Percentiles rank a stretch among this genome's conserved stretches.
Evolutionary conservation across 1,140 invertebrate species (phyloP).

Genomic region (Drosophila aff.): DNA sequence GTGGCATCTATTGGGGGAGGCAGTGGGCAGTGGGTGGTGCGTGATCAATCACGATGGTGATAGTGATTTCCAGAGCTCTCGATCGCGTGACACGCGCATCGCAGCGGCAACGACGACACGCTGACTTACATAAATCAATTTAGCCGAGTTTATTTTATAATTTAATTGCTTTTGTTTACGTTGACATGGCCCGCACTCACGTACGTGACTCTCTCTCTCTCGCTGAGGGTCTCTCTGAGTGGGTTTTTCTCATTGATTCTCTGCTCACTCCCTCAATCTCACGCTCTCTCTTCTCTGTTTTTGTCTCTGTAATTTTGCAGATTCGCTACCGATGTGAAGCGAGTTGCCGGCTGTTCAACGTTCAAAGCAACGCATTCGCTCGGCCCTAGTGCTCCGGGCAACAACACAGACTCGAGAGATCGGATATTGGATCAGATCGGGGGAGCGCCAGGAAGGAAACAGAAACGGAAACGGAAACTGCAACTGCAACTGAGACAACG

Average conservation of each 20-base stretch:
- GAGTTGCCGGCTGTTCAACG: conserved; percentile 55
- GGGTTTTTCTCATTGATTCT: conserved; percentile 13
- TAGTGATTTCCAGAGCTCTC: conserved; percentile 31
- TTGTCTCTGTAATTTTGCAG: conserved; percentile 33
- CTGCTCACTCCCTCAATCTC: conserved; percentile 11
- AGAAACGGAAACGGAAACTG: neutral
- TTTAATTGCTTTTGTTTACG: conserved; percentile 75
- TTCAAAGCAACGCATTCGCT: conserved; percentile 57
- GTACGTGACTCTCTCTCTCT: conserved; percentile 17
- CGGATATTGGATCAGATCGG: conserved; percentile 9
- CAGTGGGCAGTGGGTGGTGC: neutral
- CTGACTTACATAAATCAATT: conserved; percentile 78
- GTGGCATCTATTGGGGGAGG: neutral
- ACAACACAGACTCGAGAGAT: conserved; percentile 49
- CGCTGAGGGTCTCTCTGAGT: neutral
- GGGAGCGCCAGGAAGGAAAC: neutral
- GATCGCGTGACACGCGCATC: conserved; percentile 43
- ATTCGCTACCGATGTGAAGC: conserved; percentile 61
- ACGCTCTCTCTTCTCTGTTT: conserved; percentile 13
- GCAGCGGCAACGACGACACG: conserved; percentile 6
- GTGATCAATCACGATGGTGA: conserved; percentile 39
- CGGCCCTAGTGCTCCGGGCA: conserved; percentile 71
- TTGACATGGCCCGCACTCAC: conserved; percentile 25
- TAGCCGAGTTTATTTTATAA: conserved; percentile 76
- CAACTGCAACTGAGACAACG: conserved; percentile 1